Conservation (phyloP, 2,113 vertebrate genomes). For the Riparia riparia region DNA sequence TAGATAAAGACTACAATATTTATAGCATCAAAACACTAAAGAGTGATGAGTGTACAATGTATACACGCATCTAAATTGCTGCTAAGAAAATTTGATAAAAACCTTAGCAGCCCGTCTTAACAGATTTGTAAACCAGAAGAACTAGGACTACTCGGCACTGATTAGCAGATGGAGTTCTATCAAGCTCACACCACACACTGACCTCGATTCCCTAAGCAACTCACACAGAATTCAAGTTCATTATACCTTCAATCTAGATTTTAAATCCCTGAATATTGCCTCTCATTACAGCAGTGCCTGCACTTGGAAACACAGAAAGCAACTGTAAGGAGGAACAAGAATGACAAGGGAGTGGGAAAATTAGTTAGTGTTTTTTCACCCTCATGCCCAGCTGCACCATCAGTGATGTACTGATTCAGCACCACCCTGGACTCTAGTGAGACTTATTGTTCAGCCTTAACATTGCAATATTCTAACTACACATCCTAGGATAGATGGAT, state of each 20-base stretch:
- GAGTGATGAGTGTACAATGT: accelerated
- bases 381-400: neutral
- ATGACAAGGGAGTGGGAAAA: neutral
- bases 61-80: neutral
- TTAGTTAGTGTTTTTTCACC: neutral
- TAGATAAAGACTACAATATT: neutral
- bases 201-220: neutral
- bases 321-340: neutral
- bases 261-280: neutral
- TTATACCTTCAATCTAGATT: constrained; percentile 17
- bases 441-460: neutral
- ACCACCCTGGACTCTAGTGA: neutral
- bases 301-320: neutral
- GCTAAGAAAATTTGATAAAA: neutral
- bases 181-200: neutral
- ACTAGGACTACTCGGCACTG: neutral
- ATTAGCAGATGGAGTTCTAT: neutral
- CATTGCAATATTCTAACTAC: neutral
- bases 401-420: constrained; percentile 2
- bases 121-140: neutral
- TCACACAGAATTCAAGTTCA: neutral
- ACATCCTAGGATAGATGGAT: neutral
- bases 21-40: neutral
- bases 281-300: neutral
- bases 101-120: neutral